phyloP scores from a whole-genome alignment of 2,888 invertebrate species.

The Cantharis rustica region DNA sequence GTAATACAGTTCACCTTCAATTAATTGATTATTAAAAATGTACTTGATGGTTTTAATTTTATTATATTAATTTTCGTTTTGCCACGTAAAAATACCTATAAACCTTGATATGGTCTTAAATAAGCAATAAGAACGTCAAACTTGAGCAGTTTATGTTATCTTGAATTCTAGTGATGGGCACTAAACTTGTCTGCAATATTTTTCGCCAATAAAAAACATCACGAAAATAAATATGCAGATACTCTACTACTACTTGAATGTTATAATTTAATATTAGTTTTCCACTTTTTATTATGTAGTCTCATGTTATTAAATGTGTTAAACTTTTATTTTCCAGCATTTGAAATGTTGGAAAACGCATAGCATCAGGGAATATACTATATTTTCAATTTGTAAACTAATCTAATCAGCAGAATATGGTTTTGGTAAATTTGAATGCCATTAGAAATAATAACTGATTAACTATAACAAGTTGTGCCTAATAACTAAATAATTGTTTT shows the following conservation, averaged over 20 bases:
- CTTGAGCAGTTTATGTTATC: not conserved
- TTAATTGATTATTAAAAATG: slow-evolving; percentile 10
- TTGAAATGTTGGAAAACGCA: no score
- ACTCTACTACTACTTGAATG: not conserved
- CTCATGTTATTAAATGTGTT: not conserved
- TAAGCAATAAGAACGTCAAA: not conserved
- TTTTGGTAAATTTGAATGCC: no score
- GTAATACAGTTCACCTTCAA: slow-evolving; percentile 10
- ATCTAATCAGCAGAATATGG: not conserved
- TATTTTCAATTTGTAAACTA: no score
- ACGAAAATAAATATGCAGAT: not conserved
- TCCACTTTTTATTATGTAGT: not conserved
- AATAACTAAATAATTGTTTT: not conserved
- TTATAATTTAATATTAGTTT: not conserved
- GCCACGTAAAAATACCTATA: not conserved
- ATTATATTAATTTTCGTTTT: not conserved
- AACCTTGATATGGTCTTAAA: not conserved
- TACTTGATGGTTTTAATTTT: not conserved
- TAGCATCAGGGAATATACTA: no score
- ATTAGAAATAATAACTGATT: no score
- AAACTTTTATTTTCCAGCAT: not conserved
- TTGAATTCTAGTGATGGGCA: not conserved
- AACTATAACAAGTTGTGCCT: no score
- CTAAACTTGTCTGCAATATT: not conserved
- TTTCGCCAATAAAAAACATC: not conserved